Evolutionary conservation across 2,888 invertebrate species (phyloP).

Genomic region (Megaustenia siamemsis): DNA sequence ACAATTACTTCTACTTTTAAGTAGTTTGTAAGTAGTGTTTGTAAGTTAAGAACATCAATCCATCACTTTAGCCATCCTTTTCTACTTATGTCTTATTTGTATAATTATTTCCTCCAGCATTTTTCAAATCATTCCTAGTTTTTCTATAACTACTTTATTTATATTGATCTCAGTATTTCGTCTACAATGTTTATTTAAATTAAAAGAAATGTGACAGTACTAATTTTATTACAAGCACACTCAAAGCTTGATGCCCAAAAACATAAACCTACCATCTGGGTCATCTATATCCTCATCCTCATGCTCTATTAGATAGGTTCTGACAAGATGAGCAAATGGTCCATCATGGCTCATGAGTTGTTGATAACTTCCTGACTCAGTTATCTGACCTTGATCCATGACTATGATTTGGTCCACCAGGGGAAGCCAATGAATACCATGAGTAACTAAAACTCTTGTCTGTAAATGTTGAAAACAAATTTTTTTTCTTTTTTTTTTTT

Average conservation of each 20-base stretch:
- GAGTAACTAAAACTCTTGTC: slow-evolving; percentile 95
- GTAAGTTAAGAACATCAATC: too few species aligned
- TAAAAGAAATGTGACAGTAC: too few species aligned
- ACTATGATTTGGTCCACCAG: slow-evolving; percentile 94
- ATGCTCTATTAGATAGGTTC: slow-evolving; percentile 80
- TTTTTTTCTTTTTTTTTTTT: too few species aligned
- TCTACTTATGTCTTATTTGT: too few species aligned
- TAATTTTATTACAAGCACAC: background rate
- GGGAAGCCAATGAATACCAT: slow-evolving; percentile 94
- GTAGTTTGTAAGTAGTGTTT: too few species aligned
- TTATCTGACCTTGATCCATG: slow-evolving; percentile 90
- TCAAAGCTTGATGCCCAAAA: background rate
- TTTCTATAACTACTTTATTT: too few species aligned
- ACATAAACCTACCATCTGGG: slow-evolving; percentile 68
- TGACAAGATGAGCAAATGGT: slow-evolving; percentile 83
- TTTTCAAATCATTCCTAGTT: too few species aligned
- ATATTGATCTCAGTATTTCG: too few species aligned
- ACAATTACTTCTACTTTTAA: too few species aligned
- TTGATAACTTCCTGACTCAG: slow-evolving; percentile 93
- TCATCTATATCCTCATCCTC: slow-evolving; percentile 78
- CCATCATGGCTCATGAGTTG: slow-evolving; percentile 90
- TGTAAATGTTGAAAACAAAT: slow-evolving; percentile 64
- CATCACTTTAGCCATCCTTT: too few species aligned
- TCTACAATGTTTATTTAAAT: too few species aligned
- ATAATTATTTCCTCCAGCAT: too few species aligned